phyloP scores from a whole-genome alignment of 1,140 invertebrate species.

The Trialeurodes vaporariorum region DNA sequence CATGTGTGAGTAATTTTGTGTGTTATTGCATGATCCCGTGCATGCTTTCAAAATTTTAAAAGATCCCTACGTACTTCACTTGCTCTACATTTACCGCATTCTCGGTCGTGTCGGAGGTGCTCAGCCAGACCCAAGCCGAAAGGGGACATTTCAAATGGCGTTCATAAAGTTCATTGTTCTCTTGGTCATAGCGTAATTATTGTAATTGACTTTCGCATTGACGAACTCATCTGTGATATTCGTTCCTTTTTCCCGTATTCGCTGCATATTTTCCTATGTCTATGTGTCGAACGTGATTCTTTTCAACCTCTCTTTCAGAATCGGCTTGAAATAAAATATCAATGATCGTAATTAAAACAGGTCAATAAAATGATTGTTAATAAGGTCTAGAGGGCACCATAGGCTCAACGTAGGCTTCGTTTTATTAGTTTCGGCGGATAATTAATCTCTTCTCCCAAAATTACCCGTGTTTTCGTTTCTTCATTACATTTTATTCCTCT shows the following conservation, averaged over 20 bases:
- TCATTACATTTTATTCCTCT: not conserved
- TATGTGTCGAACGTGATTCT: not conserved
- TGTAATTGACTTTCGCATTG: constrained; percentile 13
- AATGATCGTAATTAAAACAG: constrained; percentile 25
- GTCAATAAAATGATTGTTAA: constrained; percentile 24
- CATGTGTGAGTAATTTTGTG: constrained; percentile 1
- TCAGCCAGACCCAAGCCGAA: constrained; percentile 33
- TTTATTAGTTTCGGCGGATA: not conserved
- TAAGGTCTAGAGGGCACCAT: constrained; percentile 17
- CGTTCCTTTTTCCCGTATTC: too few relatives aligned
- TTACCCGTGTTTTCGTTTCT: constrained; percentile 1
- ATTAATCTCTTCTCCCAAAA: not conserved
- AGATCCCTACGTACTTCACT: not conserved
- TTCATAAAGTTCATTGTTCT: constrained; percentile 35
- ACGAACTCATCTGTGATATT: constrained; percentile 3
- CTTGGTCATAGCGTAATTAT: constrained; percentile 24
- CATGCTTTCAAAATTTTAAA: not conserved
- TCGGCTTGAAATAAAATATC: not conserved
- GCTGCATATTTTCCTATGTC: too few relatives aligned
- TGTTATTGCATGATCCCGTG: constrained; percentile 6
- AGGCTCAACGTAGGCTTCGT: not conserved
- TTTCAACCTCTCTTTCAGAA: not conserved
- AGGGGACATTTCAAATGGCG: constrained; percentile 33
- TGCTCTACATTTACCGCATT: not conserved
- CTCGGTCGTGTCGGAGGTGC: constrained; percentile 22